Conservation (phyloP, 2,888 invertebrate species). For the Amiota mariae region DNA sequence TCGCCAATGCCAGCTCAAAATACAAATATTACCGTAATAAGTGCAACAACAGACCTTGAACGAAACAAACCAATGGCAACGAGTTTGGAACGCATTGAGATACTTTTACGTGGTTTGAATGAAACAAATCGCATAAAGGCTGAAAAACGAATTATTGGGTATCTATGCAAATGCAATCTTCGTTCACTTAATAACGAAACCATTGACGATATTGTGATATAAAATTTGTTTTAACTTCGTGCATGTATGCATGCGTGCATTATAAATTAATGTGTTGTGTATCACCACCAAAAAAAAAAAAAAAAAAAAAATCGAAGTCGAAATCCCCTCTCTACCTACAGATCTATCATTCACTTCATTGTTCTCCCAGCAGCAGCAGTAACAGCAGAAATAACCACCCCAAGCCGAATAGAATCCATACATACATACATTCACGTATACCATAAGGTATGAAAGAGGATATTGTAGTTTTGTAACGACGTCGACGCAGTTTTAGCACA, state of each 20-base stretch:
- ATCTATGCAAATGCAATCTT: conserved; percentile 67
- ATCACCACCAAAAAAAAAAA: no score
- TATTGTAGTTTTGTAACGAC: not conserved
- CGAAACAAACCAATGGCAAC: conserved; percentile 32
- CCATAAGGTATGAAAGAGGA: not conserved
- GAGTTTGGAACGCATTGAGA: conserved; percentile 61
- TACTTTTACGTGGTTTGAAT: conserved; percentile 62
- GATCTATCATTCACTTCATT: not conserved
- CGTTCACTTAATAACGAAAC: conserved; percentile 59
- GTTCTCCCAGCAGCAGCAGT: not conserved
- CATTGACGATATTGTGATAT: conserved; percentile 64
- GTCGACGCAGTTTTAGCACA: conserved; percentile 10
- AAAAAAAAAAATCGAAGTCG: not conserved
- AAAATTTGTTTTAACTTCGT: conserved; percentile 27
- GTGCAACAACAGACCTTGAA: not conserved
- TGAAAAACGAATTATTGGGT: conserved; percentile 66
- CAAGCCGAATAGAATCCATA: not conserved
- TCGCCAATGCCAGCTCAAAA: no score
- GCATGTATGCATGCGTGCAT: not conserved
- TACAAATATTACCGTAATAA: not conserved
- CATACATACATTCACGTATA: not conserved
- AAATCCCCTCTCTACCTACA: not conserved
- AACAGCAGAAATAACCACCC: not conserved
- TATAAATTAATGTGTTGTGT: not conserved
- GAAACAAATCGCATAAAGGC: conserved; percentile 62